phyloP scores from a whole-genome alignment of 2,113 vertebrate genomes.

The Podiceps cristatus region DNA sequence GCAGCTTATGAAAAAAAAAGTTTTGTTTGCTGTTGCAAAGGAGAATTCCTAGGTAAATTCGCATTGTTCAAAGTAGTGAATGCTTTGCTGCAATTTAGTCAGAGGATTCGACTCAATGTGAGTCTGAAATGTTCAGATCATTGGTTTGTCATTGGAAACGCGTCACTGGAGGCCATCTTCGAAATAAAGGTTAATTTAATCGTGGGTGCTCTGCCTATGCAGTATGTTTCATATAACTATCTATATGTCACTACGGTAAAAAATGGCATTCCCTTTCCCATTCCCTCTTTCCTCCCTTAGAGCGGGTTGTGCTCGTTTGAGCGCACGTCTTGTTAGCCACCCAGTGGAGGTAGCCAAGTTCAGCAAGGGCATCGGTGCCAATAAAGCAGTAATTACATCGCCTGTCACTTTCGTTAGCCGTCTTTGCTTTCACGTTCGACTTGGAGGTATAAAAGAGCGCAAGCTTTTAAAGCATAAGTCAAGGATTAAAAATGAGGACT shows the following conservation, averaged over 20 bases:
- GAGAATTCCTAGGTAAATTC: background rate
- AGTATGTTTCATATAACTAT: background rate
- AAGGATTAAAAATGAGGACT: constrained; percentile 4
- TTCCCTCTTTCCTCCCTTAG: background rate
- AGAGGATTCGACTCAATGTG: background rate
- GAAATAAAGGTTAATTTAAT: background rate
- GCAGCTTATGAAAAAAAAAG: background rate
- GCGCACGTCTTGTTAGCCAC: constrained; percentile 56
- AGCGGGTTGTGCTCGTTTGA: background rate
- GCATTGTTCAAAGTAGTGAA: background rate
- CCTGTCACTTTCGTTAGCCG: constrained; percentile 55
- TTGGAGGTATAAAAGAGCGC: background rate
- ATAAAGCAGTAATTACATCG: constrained; percentile 36
- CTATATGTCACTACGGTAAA: background rate
- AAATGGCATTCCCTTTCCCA: background rate
- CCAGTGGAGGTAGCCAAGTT: constrained; percentile 63
- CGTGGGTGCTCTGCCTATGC: background rate
- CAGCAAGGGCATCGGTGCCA: constrained; percentile 53
- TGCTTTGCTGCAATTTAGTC: background rate
- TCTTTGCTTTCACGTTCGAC: background rate
- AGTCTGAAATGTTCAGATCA: background rate
- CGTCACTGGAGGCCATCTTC: background rate
- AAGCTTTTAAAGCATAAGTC: background rate
- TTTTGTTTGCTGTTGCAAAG: background rate
- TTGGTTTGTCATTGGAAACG: background rate